A percentile compares a stretch with the other conserved stretches of the same genome.
Evolutionary conservation across 2,113 vertebrate species (phyloP).

Genomic region (Forbesichthys agassizii): DNA sequence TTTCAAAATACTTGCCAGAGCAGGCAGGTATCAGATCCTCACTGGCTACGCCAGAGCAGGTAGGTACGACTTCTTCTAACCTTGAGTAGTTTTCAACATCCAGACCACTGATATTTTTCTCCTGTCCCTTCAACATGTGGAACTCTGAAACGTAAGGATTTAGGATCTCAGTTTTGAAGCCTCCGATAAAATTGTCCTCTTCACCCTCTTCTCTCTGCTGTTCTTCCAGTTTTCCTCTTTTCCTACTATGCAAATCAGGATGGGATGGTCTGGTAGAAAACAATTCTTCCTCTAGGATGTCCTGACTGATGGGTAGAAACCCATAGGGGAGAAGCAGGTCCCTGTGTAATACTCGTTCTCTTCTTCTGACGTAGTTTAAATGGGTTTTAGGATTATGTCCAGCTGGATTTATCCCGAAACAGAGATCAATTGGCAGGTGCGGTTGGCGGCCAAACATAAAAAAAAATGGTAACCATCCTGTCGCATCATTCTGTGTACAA

Average conservation of each 20-base stretch:
- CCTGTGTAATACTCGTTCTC: constrained; percentile 15
- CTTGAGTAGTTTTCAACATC: too few species aligned
- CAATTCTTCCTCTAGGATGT: not conserved
- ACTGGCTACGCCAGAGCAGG: too few species aligned
- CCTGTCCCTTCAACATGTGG: too few species aligned
- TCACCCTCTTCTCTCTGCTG: too few species aligned
- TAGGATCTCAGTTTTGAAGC: too few species aligned
- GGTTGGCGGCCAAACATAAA: constrained; percentile 37
- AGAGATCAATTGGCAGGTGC: constrained; percentile 25
- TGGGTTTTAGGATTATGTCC: constrained; percentile 21
- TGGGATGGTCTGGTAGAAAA: not conserved
- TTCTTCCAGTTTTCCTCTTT: not conserved
- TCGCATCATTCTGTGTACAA: constrained; percentile 28
- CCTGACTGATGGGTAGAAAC: constrained; percentile 9
- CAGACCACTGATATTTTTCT: too few species aligned
- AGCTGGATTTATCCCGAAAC: constrained; percentile 14
- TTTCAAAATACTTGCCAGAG: too few species aligned
- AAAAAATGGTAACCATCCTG: constrained; percentile 16
- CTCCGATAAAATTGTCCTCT: too few species aligned
- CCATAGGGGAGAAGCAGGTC: constrained; percentile 29
- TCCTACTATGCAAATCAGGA: not conserved
- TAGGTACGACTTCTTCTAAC: too few species aligned
- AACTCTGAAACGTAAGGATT: too few species aligned
- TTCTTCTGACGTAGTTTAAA: constrained; percentile 9
- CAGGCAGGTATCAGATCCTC: too few species aligned